Conservation (phyloP, 2,888 invertebrate species). For the Thumatha senex region DNA sequence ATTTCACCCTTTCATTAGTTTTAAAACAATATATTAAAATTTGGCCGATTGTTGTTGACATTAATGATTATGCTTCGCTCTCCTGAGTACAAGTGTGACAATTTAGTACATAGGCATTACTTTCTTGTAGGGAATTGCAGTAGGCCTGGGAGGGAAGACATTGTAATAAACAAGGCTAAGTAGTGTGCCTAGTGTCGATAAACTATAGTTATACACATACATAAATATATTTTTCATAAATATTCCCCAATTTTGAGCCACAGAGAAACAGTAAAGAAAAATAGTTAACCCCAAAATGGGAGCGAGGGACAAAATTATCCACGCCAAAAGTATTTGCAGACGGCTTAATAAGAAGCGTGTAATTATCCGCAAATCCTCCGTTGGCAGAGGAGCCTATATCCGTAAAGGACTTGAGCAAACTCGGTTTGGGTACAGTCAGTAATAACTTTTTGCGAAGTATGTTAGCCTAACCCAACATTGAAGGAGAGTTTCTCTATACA, state of each 20-base stretch:
- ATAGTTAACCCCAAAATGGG: slow-evolving; percentile 37
- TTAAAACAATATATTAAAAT: no score
- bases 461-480: slow-evolving; percentile 43
- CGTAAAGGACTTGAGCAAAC: slow-evolving; percentile 64
- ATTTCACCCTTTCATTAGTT: no score
- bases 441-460: slow-evolving; percentile 56
- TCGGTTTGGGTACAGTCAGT: slow-evolving; percentile 50
- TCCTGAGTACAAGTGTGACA: no score
- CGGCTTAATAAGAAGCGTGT: slow-evolving; percentile 67
- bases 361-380: slow-evolving; percentile 65
- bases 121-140: no score
- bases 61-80: no score
- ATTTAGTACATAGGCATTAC: no score
- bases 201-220: no score
- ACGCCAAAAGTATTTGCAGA: slow-evolving; percentile 59
- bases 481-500: slow-evolving; percentile 19
- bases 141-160: no score
- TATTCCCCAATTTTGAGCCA: background rate
- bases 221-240: no score
- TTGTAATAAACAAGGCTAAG: no score
- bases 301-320: slow-evolving; percentile 46
- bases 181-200: no score
- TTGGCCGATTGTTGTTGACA: no score
- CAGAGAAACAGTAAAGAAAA: slow-evolving; percentile 31
- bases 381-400: slow-evolving; percentile 47